Conservation (phyloP, 2,797 vertebrate species). For the Anolis apletophallus region DNA sequence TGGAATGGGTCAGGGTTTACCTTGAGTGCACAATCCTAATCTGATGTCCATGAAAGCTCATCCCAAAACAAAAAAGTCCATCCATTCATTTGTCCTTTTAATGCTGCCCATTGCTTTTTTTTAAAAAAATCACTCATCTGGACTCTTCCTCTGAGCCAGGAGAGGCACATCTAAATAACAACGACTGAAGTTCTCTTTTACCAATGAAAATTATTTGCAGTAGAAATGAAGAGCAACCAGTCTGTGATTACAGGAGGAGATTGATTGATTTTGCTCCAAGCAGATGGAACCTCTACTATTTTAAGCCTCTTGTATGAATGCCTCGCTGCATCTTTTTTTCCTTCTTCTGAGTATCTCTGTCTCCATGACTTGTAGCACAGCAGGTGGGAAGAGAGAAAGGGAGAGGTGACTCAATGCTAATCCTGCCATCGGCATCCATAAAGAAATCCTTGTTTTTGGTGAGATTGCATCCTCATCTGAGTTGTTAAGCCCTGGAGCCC, state of each 20-base stretch:
- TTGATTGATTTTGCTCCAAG: slow-evolving; percentile 14
- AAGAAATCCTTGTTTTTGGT: neutral
- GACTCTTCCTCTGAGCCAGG: too few relatives aligned
- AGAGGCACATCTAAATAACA: neutral
- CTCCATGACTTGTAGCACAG: neutral
- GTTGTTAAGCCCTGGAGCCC: neutral
- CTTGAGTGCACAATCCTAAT: too few relatives aligned
- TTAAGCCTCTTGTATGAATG: slow-evolving; percentile 18
- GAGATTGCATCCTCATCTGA: neutral
- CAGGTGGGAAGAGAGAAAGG: neutral
- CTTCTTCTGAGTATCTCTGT: neutral
- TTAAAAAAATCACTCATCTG: neutral
- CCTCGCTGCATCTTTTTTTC: slow-evolving; percentile 5
- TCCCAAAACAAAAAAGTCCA: too few relatives aligned
- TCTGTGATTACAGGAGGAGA: neutral
- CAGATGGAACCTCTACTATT: slow-evolving; percentile 27
- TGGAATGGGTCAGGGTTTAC: too few relatives aligned
- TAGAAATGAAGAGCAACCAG: slow-evolving; percentile 23
- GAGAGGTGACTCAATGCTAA: slow-evolving; percentile 1
- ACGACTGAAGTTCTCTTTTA: neutral
- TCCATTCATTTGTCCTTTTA: too few relatives aligned
- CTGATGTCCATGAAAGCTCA: too few relatives aligned
- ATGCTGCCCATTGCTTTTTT: too few relatives aligned
- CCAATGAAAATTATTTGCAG: neutral
- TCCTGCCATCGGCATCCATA: neutral